These are phyloP conservation scores for Camponotus floridanus DNA, from an alignment of 1,140 invertebrate genomes.

Conservation along the genomic window DNA sequence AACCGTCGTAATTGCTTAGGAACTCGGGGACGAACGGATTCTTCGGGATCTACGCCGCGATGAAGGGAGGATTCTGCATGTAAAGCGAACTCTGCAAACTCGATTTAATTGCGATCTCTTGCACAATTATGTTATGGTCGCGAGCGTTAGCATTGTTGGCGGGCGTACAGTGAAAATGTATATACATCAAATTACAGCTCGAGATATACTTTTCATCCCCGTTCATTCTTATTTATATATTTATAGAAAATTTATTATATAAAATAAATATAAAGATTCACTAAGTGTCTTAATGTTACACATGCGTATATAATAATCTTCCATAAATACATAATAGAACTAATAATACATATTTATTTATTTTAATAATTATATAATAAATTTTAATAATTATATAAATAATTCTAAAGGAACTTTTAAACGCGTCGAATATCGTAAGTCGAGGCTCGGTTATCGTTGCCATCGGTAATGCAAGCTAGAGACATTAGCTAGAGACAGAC, in stretches of 20 bases:
- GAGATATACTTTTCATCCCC: background rate
- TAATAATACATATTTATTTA: too few relatives aligned
- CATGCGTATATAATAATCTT: too few relatives aligned
- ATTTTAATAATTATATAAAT: background rate
- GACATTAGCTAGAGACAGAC: slow-evolving; percentile 42
- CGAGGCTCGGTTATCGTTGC: slow-evolving; percentile 2
- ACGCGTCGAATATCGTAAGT: background rate
- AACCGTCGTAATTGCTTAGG: slow-evolving; percentile 70
- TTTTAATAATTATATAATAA: background rate
- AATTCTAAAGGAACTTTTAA: background rate
- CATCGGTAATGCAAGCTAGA: slow-evolving; percentile 28
- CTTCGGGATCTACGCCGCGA: slow-evolving; percentile 50
- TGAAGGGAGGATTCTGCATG: slow-evolving; percentile 34
- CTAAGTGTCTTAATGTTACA: too few relatives aligned
- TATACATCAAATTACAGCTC: background rate
- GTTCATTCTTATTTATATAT: slow-evolving; percentile 6
- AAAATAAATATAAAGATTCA: too few relatives aligned
- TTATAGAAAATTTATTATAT: background rate
- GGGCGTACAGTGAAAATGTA: slow-evolving; percentile 33
- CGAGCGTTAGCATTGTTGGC: slow-evolving; percentile 33
- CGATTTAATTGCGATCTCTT: slow-evolving; percentile 63
- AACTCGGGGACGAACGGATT: slow-evolving; percentile 69
- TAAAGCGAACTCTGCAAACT: slow-evolving; percentile 47
- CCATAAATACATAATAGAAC: too few relatives aligned
- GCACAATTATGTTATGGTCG: slow-evolving; percentile 46